Percentiles rank a stretch among this genome's conserved stretches.
Evolutionary conservation across 2,113 vertebrate genomes (phyloP).

Genomic region (Eurypyga helias): DNA sequence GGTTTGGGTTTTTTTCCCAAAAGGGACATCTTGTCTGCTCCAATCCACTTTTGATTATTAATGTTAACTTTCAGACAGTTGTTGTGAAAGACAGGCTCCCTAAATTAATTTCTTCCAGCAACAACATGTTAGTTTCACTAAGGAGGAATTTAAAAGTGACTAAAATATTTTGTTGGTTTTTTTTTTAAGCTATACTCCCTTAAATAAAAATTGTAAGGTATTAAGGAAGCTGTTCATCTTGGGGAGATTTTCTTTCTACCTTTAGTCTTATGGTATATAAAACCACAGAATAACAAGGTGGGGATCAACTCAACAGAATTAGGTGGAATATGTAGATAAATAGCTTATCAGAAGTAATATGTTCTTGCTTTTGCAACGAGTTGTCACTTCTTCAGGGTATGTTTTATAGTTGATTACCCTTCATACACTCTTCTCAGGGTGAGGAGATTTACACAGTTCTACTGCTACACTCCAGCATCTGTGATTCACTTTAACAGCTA

Average conservation of each 20-base stretch:
- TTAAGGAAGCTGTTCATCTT: not conserved
- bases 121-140: not conserved
- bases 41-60: conserved; percentile 39
- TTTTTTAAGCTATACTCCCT: not conserved
- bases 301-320: not conserved
- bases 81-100: conserved; percentile 5
- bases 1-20: not conserved
- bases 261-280: not conserved
- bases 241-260: not conserved
- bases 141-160: not conserved
- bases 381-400: not conserved
- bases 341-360: not conserved
- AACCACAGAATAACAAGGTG: not conserved
- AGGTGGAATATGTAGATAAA: not conserved
- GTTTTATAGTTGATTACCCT: not conserved
- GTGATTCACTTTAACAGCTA: not conserved
- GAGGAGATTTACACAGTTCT: not conserved
- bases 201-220: not conserved
- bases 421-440: not conserved
- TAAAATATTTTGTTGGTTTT: not conserved
- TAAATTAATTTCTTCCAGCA: conserved; percentile 33
- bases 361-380: not conserved
- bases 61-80: conserved; percentile 6
- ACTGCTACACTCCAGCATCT: not conserved
- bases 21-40: conserved; percentile 39